Base-by-base conservation (phyloP, 2,113 vertebrate genomes). In the Myrmecobius fasciatus region DNA sequence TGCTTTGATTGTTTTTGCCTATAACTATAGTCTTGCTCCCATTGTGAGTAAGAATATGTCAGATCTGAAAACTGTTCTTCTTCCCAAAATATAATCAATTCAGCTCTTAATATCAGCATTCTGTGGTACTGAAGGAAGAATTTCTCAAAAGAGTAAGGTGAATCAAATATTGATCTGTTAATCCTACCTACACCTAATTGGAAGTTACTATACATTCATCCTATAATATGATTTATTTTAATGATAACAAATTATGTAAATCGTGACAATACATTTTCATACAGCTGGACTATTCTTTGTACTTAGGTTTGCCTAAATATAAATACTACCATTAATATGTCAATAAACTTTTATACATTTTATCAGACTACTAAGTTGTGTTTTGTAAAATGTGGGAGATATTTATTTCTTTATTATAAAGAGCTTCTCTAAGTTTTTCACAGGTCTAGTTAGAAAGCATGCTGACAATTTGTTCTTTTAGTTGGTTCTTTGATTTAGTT, bases 371-470 rank as follows among this genome's bases (percentile, higher is more conserved):
- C n/a, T 89, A 31, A 90, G 48, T 90, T 26, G n/a, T 48, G 52
- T 2, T 47, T 43, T 89, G 91, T 0, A 75, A 91, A 92, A 60
- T 4, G 14, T 91, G 43, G 88, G 28, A 95, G 46, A 7, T 10
- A 26, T 90, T 95, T 48, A 47, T 46, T 25, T n/a, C 31, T n/a
- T 67, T 75, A 36, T 94, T 91, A 60, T 48, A 94, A 91, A 83
- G 25, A 67, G 25, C 46, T 54, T 36, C 25, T 94, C 53, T 54
- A 36, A n/a, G 36, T n/a, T n/a, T 90, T 52, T 12, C 52, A 26
- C 24, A n/a, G 46, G 60, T 92, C 91, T 11, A 83, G 4, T 36
- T 46, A 88, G 0, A 75, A 53, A 53, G n/a, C 43, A 26, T 90
- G 56, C 25, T 1, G 9, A 25, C 91, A 12, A 60, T 3, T 0